Evolutionary conservation across 2,888 invertebrate species (phyloP), one percentile per base, ranked within the genome.

Genomic region (Azorinus chamasolen): DNA sequence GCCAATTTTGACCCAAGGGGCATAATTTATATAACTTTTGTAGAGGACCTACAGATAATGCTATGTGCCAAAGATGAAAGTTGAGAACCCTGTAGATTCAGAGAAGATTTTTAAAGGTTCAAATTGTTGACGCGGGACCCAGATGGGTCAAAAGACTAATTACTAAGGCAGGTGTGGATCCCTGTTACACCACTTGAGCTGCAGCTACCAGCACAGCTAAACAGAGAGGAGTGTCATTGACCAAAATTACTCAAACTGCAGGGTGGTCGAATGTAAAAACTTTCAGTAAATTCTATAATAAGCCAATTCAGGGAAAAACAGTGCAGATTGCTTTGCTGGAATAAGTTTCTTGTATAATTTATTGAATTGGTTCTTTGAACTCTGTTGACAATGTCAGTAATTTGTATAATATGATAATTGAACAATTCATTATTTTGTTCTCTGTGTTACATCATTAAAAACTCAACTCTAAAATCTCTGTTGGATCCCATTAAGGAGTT

Each of bases 201-300:
- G 54, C 55, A 37, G 39, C 58, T 20, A 39, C 57, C 16, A 58
- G 57, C 18, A 27, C 22, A 46, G 64, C 64, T 10, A 64, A 39
- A 14, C 27, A 45, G 16, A 25, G 22, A 1, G 55, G 55, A 2
- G 55, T 64, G 25, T 20, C 54, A 48, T 14, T 55, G 27, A n/a
- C 53, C 25, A 64, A 53, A 8, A 64, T 64, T 20, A 27, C 27
- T 14, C 41, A 64, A 5, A 64, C 64, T 1, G 64, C 64, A 16
- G 64, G 64, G 45, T 64, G 64, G 64, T 64, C 64, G 2, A 55
- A 53, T 55, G 53, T 41, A 10, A 53, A 45, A 41, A 39, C 24
- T 20, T 64, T 64, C 46, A 32, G 43, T 1, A 14, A n/a, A 22
- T 64, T 46, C 27, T 64, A 55, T 32, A 46, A 64, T 24, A 64